These are phyloP conservation scores for Lasioglossum marginatum DNA, from an alignment of 2,888 invertebrate species.

Conservation along the genomic window DNA sequence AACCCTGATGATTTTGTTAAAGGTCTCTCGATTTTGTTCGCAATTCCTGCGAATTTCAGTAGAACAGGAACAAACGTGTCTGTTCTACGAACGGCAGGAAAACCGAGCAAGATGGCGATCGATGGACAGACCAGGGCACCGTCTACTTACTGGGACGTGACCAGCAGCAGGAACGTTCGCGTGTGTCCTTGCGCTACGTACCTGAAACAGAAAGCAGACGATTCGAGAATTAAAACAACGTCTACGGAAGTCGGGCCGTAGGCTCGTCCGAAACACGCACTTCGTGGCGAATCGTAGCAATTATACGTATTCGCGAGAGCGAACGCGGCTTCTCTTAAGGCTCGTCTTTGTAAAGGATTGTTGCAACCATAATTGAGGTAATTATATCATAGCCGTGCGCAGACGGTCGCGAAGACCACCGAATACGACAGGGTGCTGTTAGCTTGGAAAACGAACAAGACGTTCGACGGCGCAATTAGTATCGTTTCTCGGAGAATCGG, in stretches of 20 bases:
- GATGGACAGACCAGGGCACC: constrained; percentile 19
- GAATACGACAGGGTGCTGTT: background rate
- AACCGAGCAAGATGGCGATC: background rate
- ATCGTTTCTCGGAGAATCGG: constrained; percentile 6
- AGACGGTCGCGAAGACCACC: background rate
- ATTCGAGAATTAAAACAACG: constrained; percentile 13
- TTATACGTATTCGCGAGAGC: constrained; percentile 29
- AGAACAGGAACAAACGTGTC: background rate
- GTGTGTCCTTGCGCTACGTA: constrained; percentile 43
- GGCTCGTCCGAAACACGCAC: constrained; percentile 15
- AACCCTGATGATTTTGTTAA: background rate
- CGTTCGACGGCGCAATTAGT: background rate
- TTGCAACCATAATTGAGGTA: constrained; percentile 56
- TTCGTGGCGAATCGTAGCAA: constrained; percentile 21
- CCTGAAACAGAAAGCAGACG: constrained; percentile 57
- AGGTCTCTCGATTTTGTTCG: background rate
- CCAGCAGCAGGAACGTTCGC: background rate
- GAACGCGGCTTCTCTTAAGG: constrained; percentile 36
- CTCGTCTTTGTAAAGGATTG: constrained; percentile 45
- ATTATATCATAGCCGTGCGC: constrained; percentile 47
- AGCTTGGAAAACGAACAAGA: background rate
- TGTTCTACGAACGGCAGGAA: background rate
- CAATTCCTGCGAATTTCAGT: background rate
- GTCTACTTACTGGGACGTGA: constrained; percentile 37
- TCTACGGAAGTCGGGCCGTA: background rate